Conservation (phyloP, 2,888 invertebrate species). For the Dryobota labecula region DNA sequence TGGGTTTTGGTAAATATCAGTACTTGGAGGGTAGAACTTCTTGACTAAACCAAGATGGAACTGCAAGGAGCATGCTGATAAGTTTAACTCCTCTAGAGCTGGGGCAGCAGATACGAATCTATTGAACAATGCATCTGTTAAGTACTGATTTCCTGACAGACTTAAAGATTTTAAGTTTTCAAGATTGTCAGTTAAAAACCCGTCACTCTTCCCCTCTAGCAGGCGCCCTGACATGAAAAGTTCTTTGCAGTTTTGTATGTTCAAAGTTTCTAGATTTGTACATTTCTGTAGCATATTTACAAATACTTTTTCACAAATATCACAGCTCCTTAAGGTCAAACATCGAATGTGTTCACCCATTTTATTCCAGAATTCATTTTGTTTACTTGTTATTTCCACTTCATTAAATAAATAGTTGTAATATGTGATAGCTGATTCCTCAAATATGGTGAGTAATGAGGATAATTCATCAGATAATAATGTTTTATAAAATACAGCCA, state of each 20-base stretch:
- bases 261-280: slow-evolving; percentile 90
- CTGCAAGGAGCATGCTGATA: slow-evolving; percentile 93
- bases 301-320: slow-evolving; percentile 92
- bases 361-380: slow-evolving; percentile 90
- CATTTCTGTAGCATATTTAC: slow-evolving; percentile 90
- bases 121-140: slow-evolving; percentile 94
- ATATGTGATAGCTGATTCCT: slow-evolving; percentile 84
- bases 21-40: slow-evolving; percentile 91
- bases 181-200: slow-evolving; percentile 84
- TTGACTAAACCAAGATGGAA: slow-evolving; percentile 93
- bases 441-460: slow-evolving; percentile 82
- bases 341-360: slow-evolving; percentile 90
- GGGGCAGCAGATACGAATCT: slow-evolving; percentile 92
- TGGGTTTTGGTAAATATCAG: slow-evolving; percentile 82
- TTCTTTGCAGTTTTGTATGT: slow-evolving; percentile 92
- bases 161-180: slow-evolving; percentile 90
- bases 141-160: slow-evolving; percentile 92
- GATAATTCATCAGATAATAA: slow-evolving; percentile 81
- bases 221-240: slow-evolving; percentile 94
- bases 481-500: slow-evolving; percentile 86
- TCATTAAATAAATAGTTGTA: slow-evolving; percentile 89
- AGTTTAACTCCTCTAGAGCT: slow-evolving; percentile 90
- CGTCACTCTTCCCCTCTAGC: slow-evolving; percentile 91
- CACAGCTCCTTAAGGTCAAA: slow-evolving; percentile 91
- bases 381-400: slow-evolving; percentile 88